Percentiles rank a stretch among this genome's conserved stretches.
These are phyloP conservation scores for Callorhinus ursinus DNA, from an alignment of 2,113 vertebrate genomes.

Conservation along the genomic window DNA sequence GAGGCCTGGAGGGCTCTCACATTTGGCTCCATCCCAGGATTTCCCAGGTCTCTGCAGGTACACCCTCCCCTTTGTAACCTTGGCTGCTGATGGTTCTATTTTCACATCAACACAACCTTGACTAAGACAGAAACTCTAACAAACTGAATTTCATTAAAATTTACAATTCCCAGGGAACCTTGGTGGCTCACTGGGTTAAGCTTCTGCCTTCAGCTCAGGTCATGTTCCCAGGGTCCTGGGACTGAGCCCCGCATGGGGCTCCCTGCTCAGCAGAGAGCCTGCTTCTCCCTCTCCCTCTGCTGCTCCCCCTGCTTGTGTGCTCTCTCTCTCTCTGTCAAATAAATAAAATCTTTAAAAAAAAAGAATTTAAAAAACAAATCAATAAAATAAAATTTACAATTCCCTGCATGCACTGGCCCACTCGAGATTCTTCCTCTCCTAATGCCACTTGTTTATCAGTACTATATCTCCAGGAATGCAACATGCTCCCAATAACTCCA, in stretches of 20 bases:
- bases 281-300: no score
- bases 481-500: not conserved
- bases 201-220: no score
- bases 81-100: not conserved
- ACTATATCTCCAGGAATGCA: not conserved
- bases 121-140: slow-evolving; percentile 5
- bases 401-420: not conserved
- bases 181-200: no score
- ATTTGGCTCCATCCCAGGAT: not conserved
- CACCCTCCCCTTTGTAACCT: not conserved
- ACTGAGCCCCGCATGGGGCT: no score
- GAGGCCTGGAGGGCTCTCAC: not conserved
- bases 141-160: not conserved
- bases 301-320: no score
- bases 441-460: not conserved
- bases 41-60: not conserved
- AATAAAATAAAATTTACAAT: slow-evolving; percentile 46
- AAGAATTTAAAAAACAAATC: not conserved
- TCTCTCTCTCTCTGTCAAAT: no score
- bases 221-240: no score
- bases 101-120: not conserved
- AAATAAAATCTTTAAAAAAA: no score
- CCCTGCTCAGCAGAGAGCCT: no score
- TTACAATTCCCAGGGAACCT: not conserved
- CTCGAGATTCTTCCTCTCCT: not conserved